Evolutionary conservation across 2,113 vertebrate species (phyloP), one percentile per base, ranked within the genome.

Genomic region (Sclerurus mexicanus): DNA sequence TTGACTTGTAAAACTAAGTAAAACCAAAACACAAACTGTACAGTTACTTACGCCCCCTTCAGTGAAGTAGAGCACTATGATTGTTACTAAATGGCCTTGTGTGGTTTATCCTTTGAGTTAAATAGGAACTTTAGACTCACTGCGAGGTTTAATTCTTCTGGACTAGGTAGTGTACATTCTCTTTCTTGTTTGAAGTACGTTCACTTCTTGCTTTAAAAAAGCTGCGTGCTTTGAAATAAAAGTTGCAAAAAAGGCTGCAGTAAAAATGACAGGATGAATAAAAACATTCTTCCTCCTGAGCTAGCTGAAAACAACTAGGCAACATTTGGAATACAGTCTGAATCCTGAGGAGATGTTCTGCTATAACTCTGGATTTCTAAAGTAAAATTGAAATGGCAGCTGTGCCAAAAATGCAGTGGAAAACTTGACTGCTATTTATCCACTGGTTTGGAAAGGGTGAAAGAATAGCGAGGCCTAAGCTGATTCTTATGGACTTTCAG

Each of bases 1-100:
- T 91, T 93, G 93, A 89, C 89, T 95, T 92, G 78, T 95, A 83
- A 94, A 91, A 82, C 63, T 84, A 11, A 96, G 94, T 68, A 33
- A 91, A 97, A 80, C 40, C 83, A 42, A 94, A 86, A 8, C 52
- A 76, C 46, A 85, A 80, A 77, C 42, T 47, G 4, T 47, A 14
- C 31, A 33, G 52, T 93, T 90, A 37, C 50, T 67, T 89, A 2
- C 35, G 68, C 9, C 37, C 33, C 40, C 11, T n/a, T 40, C 59
- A 91, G 50, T 50, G n/a, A 14, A 21, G 13, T 67, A 24, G 58
- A 74, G 11, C 44, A n/a, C 25, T 12, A 1, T 35, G 52, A 39
- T 58, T 87, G 35, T 68, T 78, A 23, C 21, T 79, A 27, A 76
- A 73, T 25, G 33, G n/a, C 25, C 82, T 74, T 71, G 14, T 88